phyloP scores from a whole-genome alignment of 1,140 invertebrate species.

The Atta texana region DNA sequence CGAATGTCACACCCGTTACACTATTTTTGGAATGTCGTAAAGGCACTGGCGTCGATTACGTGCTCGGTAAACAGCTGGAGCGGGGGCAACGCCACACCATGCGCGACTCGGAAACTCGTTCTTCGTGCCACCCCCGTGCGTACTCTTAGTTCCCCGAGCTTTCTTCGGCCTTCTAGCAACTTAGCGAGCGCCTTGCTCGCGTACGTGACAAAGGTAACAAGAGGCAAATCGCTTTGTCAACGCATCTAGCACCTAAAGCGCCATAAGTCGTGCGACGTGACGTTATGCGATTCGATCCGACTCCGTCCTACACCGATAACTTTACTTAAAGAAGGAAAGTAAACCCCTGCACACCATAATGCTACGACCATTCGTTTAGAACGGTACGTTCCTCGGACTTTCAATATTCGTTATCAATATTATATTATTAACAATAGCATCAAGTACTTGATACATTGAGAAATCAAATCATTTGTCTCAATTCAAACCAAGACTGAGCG shows the following conservation, averaged over 20 bases:
- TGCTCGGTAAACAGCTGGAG: constrained; percentile 54
- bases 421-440: background rate
- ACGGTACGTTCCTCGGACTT: background rate
- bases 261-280: constrained; percentile 66
- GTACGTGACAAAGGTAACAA: constrained; percentile 75
- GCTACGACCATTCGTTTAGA: background rate
- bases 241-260: constrained; percentile 66
- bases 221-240: constrained; percentile 76
- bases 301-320: constrained; percentile 65
- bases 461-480: background rate
- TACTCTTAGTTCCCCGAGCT: constrained; percentile 44
- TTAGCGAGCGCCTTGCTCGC: constrained; percentile 61
- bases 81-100: too few species aligned
- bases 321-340: constrained; percentile 69
- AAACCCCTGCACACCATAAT: constrained; percentile 4
- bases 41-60: constrained; percentile 51
- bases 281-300: constrained; percentile 66
- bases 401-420: background rate
- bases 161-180: constrained; percentile 60
- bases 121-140: constrained; percentile 6
- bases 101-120: constrained; percentile 54
- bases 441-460: background rate
- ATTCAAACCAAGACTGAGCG: background rate
- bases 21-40: constrained; percentile 59
- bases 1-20: constrained; percentile 53